Evolutionary conservation across 1,140 invertebrate species (phyloP).

Genomic region (Drosophila ercepeae): DNA sequence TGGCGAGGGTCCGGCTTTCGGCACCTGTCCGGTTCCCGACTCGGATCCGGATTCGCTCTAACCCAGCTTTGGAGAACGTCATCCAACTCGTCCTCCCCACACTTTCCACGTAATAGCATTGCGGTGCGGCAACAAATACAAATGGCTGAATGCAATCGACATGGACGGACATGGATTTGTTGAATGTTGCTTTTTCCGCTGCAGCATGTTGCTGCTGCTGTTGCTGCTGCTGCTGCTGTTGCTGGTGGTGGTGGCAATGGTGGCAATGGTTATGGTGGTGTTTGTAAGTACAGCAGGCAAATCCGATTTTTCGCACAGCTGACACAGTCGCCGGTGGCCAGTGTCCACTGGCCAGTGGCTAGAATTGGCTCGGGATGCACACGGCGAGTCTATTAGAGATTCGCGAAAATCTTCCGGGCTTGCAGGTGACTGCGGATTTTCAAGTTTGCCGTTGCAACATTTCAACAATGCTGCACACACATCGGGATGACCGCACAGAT

Average conservation of each 20-base stretch:
- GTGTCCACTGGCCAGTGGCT: background rate
- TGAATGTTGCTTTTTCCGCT: conserved; percentile 4
- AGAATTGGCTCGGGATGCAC: conserved; percentile 18
- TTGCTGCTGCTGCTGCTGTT: background rate
- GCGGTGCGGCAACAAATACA: conserved; percentile 67
- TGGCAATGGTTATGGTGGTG: conserved; percentile 15
- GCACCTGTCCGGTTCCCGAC: conserved; percentile 52
- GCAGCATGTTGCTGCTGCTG: conserved; percentile 1
- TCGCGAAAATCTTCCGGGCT: conserved; percentile 33
- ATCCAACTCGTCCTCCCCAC: conserved; percentile 11
- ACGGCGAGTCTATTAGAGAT: conserved; percentile 49
- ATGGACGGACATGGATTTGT: conserved; percentile 30
- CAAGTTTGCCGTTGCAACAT: conserved; percentile 37
- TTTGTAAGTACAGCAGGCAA: conserved; percentile 57
- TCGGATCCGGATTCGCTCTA: conserved; percentile 1
- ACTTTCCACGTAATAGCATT: conserved; percentile 76
- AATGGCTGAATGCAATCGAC: conserved; percentile 35
- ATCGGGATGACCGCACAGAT: conserved; percentile 22
- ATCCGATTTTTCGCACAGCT: conserved; percentile 62
- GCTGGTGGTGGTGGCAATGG: conserved; percentile 1
- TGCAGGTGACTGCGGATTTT: conserved; percentile 27
- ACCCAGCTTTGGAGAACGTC: background rate
- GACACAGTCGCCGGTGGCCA: conserved; percentile 2
- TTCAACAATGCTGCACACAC: conserved; percentile 16
- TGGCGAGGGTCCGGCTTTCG: conserved; percentile 61